Conservation (phyloP, 2,797 vertebrate genomes). For the Chromobotia macracanthus region DNA sequence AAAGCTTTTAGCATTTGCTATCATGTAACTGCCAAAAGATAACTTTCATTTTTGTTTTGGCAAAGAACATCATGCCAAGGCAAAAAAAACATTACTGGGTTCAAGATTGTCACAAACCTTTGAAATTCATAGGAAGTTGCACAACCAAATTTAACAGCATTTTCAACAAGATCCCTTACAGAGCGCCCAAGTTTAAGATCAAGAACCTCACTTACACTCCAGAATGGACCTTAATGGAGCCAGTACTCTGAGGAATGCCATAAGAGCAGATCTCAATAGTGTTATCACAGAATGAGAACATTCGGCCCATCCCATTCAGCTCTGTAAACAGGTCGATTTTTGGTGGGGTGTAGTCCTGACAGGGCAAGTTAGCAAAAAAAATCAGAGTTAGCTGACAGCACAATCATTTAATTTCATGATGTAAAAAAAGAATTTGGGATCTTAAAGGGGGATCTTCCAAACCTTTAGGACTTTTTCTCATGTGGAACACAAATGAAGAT, state of each 20-base stretch:
- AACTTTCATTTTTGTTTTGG: slow-evolving; percentile 4
- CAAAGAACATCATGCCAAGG: slow-evolving; percentile 15
- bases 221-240: slow-evolving; percentile 91
- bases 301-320: slow-evolving; percentile 84
- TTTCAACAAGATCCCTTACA: neutral
- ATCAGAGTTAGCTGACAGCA: neutral
- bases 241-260: slow-evolving; percentile 84
- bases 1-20: neutral
- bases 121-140: neutral
- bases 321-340: slow-evolving; percentile 91
- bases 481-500: no score
- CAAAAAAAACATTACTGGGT: neutral
- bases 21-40: neutral
- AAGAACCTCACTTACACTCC: slow-evolving; percentile 86
- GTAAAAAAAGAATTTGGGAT: neutral
- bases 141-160: neutral
- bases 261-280: slow-evolving; percentile 82
- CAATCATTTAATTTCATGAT: neutral
- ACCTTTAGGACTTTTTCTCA: no score
- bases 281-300: slow-evolving; percentile 85
- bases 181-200: neutral
- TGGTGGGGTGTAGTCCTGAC: slow-evolving; percentile 89
- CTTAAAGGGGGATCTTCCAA: no score
- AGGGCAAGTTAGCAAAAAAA: neutral
- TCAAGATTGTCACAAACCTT: neutral